Evolutionary conservation across 2,888 invertebrate species (phyloP), one percentile per base, ranked within the genome.

Genomic region (Cataglyphis albicans): DNA sequence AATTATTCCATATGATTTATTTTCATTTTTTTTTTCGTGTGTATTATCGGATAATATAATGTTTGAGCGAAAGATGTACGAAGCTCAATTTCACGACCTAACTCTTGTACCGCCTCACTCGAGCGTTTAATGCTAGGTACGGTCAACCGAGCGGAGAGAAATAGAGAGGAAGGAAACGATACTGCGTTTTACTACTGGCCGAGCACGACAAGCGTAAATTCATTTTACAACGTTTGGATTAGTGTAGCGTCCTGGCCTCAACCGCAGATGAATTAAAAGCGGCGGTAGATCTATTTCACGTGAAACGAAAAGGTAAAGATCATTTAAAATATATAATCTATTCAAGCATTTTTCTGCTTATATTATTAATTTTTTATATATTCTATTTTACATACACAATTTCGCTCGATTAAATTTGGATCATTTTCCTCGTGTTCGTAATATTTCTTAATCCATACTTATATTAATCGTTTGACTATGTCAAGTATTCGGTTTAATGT

Each of bases 201-300:
- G 80, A 82, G 68, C 83, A 87, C 80, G 83, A 82, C 85, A 87
- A 84, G 87, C 85, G 81, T 81, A 84, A 88, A 86, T 86, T 86
- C 82, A 88, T 88, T 84, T 84, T 78, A 88, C 85, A 85, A 48
- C 85, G 75, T 85, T 76, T 74, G 65, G 64, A 83, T 81, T 85
- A 73, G 64, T 65, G 32, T 72, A 65, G 63, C 67, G 73, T 67
- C 76, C 55, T 48, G 29, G 59, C 48, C 48, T 29, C 76, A 41
- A 41, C 41, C 74, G 73, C 76, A 32, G 3, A 15, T 32, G n/a
- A 52, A 80, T 80, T 44, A 44, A 41, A 21, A 73, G 32, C 35
- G 21, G 7, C 18, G 48, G 44, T 57, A 72, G 35, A 38, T 12
- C 35, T 55, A 59, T 35, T 59, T 44, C 32, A 25, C 35, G 18